Conservation (phyloP, 2,888 invertebrate genomes). For the Nomada ruficornis region DNA sequence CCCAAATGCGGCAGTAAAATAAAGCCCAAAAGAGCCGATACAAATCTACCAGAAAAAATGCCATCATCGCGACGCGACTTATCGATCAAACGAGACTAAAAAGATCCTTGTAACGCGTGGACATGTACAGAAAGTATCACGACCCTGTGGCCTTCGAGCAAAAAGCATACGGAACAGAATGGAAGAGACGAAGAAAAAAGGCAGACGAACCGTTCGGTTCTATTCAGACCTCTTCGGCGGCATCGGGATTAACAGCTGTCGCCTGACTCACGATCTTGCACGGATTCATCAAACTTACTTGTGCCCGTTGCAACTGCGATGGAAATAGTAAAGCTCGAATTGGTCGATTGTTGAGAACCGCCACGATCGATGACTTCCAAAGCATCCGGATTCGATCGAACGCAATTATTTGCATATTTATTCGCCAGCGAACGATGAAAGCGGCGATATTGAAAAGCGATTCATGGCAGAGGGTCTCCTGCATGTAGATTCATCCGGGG, state of each 20-base stretch:
- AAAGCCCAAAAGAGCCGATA: no score
- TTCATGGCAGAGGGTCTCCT: no score
- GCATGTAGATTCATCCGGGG: not conserved
- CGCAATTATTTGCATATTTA: constrained; percentile 62
- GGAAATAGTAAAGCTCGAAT: constrained; percentile 5
- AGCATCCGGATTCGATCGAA: constrained; percentile 18
- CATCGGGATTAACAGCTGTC: constrained; percentile 42
- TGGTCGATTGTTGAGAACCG: constrained; percentile 21
- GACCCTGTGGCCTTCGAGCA: not conserved
- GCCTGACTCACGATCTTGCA: constrained; percentile 45
- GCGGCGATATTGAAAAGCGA: constrained; percentile 28
- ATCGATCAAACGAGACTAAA: not conserved
- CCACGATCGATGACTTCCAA: constrained; percentile 34
- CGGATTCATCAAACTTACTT: constrained; percentile 52
- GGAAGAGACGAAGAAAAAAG: constrained; percentile 13
- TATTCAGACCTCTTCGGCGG: not conserved
- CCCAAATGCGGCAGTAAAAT: no score
- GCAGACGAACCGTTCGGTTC: constrained; percentile 19
- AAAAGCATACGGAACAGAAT: constrained; percentile 29
- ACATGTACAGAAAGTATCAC: not conserved
- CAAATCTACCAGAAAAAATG: no score
- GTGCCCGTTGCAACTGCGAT: constrained; percentile 48
- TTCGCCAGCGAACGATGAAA: constrained; percentile 29
- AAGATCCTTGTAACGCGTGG: not conserved
- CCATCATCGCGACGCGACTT: no score